Conservation (phyloP, 2,888 invertebrate species). For the Tetramorium bicarinatum region DNA sequence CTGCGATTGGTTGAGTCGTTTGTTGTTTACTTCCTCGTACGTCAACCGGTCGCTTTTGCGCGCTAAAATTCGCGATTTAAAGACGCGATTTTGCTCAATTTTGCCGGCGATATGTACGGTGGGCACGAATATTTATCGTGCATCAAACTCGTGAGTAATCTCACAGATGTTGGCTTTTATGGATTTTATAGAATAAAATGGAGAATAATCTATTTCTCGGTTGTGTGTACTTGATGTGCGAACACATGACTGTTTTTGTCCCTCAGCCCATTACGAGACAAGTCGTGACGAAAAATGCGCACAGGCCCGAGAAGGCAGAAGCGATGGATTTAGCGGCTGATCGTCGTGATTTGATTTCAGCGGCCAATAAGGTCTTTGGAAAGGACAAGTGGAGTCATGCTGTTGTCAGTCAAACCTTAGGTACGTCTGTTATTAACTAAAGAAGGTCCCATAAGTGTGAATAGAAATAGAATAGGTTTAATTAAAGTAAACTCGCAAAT, state of each 20-base stretch:
- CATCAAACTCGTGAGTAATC: constrained; percentile 68
- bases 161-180: background rate
- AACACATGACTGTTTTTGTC: constrained; percentile 7
- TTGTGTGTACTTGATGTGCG: no score
- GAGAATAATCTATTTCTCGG: background rate
- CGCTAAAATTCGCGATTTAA: constrained; percentile 35
- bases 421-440: constrained; percentile 29
- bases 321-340: constrained; percentile 38
- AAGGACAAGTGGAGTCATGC: constrained; percentile 75
- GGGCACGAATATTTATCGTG: constrained; percentile 63
- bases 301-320: constrained; percentile 35
- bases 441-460: no score
- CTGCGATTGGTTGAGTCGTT: background rate
- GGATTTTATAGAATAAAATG: background rate
- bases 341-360: constrained; percentile 69
- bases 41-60: background rate
- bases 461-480: no score
- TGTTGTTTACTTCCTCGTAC: background rate
- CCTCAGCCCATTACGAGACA: constrained; percentile 56
- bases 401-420: constrained; percentile 76
- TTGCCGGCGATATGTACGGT: constrained; percentile 47
- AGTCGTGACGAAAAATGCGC: background rate
- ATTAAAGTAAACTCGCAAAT: background rate
- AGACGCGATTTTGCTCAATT: constrained; percentile 3
- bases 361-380: constrained; percentile 75